Evolutionary conservation across 2,888 invertebrate species (phyloP).

Genomic region (Aproaerema taeniolella): DNA sequence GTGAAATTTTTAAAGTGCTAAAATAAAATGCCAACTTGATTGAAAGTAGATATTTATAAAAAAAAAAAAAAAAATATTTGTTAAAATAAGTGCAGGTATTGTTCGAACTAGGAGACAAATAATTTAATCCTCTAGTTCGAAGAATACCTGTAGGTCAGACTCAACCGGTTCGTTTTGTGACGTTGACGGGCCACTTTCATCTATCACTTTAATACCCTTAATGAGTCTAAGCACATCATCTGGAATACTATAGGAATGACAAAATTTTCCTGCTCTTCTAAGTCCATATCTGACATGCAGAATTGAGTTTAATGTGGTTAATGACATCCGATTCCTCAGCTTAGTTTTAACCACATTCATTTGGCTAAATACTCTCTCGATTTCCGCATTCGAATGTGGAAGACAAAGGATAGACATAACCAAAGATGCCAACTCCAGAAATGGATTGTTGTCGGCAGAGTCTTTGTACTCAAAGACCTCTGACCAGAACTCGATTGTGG

Average conservation of each 20-base stretch:
- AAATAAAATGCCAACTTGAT: too few relatives aligned
- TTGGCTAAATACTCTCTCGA: conserved; percentile 18
- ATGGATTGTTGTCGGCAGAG: conserved; percentile 19
- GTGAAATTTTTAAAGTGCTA: too few relatives aligned
- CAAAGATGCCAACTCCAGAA: conserved; percentile 19
- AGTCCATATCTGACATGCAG: conserved; percentile 1
- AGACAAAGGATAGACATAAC: conserved; percentile 16
- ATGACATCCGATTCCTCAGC: conserved; percentile 2
- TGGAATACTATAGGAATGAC: not conserved
- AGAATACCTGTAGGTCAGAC: too few relatives aligned
- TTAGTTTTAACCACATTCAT: conserved; percentile 23
- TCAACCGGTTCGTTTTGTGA: too few relatives aligned
- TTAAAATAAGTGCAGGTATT: too few relatives aligned
- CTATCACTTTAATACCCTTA: too few relatives aligned
- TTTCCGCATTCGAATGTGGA: conserved; percentile 20
- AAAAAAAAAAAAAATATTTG: too few relatives aligned
- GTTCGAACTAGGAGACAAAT: too few relatives aligned
- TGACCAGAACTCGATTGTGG: conserved; percentile 14
- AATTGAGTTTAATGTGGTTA: conserved; percentile 1
- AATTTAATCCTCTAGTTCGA: too few relatives aligned
- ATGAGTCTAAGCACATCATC: not conserved
- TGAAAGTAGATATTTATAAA: too few relatives aligned
- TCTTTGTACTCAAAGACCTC: conserved; percentile 22
- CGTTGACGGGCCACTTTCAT: too few relatives aligned
- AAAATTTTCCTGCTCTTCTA: not conserved